Evolutionary conservation across 2,888 invertebrate genomes (phyloP), one percentile per base, ranked within the genome.

Genomic region (Aphidoletes aphidimyza): DNA sequence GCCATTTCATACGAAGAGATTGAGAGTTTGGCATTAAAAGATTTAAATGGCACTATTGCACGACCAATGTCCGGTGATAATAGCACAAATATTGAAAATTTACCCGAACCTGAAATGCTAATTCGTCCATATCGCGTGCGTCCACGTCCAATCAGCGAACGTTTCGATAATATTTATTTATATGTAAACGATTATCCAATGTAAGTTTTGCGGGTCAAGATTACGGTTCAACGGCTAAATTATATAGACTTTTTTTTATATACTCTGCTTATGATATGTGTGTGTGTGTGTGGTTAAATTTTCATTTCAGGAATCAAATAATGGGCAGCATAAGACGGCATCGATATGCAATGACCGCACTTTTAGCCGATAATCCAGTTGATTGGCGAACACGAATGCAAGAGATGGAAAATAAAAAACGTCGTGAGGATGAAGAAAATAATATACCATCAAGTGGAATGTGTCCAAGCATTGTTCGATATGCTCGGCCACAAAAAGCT

Each of bases 401-500:
- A 26, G 90, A 90, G 84, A 88, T 88, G 26, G 85, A 88, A 0
- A 88, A 87, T 36, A 89, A 89, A 85, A 87, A 90, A 86, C 92
- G 94, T 85, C 93, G 93, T 22, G 94, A 93, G 87, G 92, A 92
- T 78, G 91, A 91, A 0, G 92, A 92, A 0, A 91, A 91, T 36
- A 91, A 91, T 19, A 89, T 91, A 6, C 93, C 93, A 85, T 93
- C 94, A 1, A 94, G 95, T 0, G 94, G 94, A 88, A 94, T 96
- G 91, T 96, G 96, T 87, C 93, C 94, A 0, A 95, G 95, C 84
- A 93, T 94, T 1, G 93, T 96, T 54, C 93, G 94, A 87, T 95
- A 95, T 87, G 95, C 95, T 0, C 91, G 95, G 17, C 96, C 96
- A 0, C 95, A 95, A 88, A 92, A 95, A 85, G 96, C 95, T 0